Evolutionary conservation across 1,140 invertebrate genomes (phyloP).

Genomic region (Leguminivora glycinivorella): DNA sequence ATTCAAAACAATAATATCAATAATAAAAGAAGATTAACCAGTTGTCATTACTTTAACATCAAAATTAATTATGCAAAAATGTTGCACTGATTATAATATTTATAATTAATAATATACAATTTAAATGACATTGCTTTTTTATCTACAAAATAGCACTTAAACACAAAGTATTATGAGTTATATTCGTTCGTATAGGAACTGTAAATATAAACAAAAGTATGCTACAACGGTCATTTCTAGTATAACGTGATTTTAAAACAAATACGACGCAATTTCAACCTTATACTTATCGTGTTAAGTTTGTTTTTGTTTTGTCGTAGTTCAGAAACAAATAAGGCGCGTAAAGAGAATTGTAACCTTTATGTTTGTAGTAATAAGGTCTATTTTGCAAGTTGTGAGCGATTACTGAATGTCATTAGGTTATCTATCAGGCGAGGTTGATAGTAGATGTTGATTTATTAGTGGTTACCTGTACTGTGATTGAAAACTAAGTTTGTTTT

Average conservation of each 20-base stretch:
- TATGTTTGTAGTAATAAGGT: not conserved
- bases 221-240: not conserved
- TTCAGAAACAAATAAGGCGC: not conserved
- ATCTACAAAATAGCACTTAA: not conserved
- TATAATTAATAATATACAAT: not conserved
- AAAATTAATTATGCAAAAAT: not conserved
- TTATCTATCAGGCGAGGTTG: not conserved
- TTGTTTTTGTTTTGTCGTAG: not conserved
- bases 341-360: not conserved
- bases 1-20: too few relatives aligned
- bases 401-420: not conserved
- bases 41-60: not conserved
- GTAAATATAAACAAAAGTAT: slow-evolving; percentile 6
- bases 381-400: not conserved
- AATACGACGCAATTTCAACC: not conserved
- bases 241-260: not conserved
- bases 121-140: not conserved
- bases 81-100: not conserved
- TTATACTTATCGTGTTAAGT: not conserved
- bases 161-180: not conserved
- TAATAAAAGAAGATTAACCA: not conserved
- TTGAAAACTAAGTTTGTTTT: too few relatives aligned
- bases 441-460: not conserved
- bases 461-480: not conserved
- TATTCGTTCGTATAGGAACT: not conserved